Evolutionary conservation across 1,140 invertebrate genomes (phyloP).

Genomic region (Drosophila micromelanica): DNA sequence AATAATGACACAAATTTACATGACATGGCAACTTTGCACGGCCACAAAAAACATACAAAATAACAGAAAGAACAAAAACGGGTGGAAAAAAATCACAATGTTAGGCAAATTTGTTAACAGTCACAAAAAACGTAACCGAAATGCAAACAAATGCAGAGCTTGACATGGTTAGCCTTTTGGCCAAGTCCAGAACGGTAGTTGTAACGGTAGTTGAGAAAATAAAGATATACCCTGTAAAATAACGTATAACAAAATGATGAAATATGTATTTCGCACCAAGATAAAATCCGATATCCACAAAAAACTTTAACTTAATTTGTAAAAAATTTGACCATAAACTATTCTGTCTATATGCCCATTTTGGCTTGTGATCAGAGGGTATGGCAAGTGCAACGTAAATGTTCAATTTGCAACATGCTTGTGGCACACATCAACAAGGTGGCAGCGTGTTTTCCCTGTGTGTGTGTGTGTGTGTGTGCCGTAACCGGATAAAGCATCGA

Average conservation of each 20-base stretch:
- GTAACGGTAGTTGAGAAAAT: no score
- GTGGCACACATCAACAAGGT: slow-evolving; percentile 6
- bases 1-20: slow-evolving; percentile 39
- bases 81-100: slow-evolving; percentile 14
- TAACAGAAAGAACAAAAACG: slow-evolving; percentile 2
- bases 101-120: slow-evolving; percentile 14
- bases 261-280: neutral
- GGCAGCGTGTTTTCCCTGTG: slow-evolving; percentile 27
- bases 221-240: neutral
- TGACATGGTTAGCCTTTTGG: neutral
- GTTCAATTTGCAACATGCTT: slow-evolving; percentile 41
- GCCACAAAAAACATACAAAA: slow-evolving; percentile 3
- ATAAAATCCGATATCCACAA: neutral
- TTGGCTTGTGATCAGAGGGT: neutral
- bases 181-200: neutral
- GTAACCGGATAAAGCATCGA: slow-evolving; percentile 24
- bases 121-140: slow-evolving; percentile 21
- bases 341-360: neutral
- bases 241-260: no score
- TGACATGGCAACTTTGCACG: slow-evolving; percentile 27
- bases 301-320: no score
- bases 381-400: slow-evolving; percentile 31
- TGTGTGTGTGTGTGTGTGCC: neutral
- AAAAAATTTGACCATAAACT: no score
- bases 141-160: slow-evolving; percentile 16